Evolutionary conservation across 2,113 vertebrate genomes (phyloP), one percentile per base, ranked within the genome.

Genomic region (Leptodactylus fuscus): DNA sequence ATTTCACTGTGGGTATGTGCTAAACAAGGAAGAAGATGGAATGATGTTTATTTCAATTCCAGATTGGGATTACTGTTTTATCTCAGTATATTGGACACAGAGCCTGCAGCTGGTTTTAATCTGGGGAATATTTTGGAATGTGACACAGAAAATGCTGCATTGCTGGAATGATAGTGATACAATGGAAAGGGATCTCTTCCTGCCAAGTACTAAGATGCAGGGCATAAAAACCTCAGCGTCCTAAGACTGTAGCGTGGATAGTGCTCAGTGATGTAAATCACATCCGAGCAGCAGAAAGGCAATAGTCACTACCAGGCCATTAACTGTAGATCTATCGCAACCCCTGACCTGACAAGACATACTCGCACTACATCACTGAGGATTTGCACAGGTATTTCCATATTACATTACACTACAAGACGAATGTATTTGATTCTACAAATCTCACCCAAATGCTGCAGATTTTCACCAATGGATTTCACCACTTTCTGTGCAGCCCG

Each of bases 131-230:
- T 80, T 62, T 27, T 62, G 77, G 53, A 62, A 80, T 62, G 38
- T 73, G 70, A 73, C 69, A 38, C 22, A 70, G 36, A 80, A 60
- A 80, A 80, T 18, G 29, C 32, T 38, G 53, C 76, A 36, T 58
- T 34, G 29, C 29, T 62, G 53, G 36, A 62, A 80, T 62, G 77
- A 80, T 80, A 80, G 53, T 41, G 77, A 38, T 22, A 62, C 38
- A 80, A 80, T 60, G 77, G 53, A 55, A 44, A 80, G 51, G 51
- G 22, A 20, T 15, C 18, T 62, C 2, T 16, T 27, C 53, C 77
- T 80, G 77, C 77, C 77, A 62, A 58, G 38, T 6, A 27, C 49
- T 36, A 24, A 4, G 3, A 78, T 34, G 10, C 48, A 11, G 70
- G 38, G 22, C 36, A 38, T 18, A 73, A 46, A 73, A 24, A 44